Base-by-base conservation (phyloP, 2,797 vertebrate species). In the Sparus aurata region DNA sequence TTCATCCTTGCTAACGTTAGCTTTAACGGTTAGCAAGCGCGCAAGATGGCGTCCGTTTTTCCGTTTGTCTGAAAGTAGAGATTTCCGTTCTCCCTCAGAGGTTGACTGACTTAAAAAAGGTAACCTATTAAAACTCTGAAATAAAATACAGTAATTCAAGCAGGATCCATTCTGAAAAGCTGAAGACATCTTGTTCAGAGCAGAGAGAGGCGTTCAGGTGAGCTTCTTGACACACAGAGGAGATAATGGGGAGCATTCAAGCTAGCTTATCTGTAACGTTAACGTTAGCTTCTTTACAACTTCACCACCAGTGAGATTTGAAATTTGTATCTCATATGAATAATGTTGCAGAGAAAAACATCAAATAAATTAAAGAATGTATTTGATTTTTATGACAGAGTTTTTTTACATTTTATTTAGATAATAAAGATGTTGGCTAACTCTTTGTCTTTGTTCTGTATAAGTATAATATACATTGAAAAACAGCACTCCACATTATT, bases 1-100 rank as follows among this genome's bases (percentile, higher is more conserved):
- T 41, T n/a, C 38, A 2, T 68, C 22, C 15, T 50, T 52, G 64
- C 73, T 20, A 46, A 60, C n/a, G n/a, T n/a, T n/a, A 67, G 46
- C 34, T 12, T 25, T 22, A 12, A 18, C 27, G 11, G 45, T 23
- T 30, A 60, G 22, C 55, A 38, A 2, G 38, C 10, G 38, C 38
- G 10, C 38, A 53, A 30, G 1, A 45, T 59, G 30, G 30, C 22
- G 27, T 7, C 20, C 20, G 6, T 47, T 64, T 49, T 20, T 45
- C 5, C 46, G 2, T 1, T 41, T 25, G 25, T 12, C 8, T 55
- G 25, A 23, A n/a, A 20, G 1, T 15, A 1, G 0, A 25, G 1
- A 49, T 13, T 1, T 69, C 3, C 15, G 0, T 16, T 50, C 12
- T 73, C 20, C 30, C 12, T 41, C 30, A 16, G 16, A 34, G 12